Percentiles rank a stretch among this genome's conserved stretches.
Evolutionary conservation across 1,140 invertebrate genomes (phyloP).

Genomic region (Drosophila tropicalis): DNA sequence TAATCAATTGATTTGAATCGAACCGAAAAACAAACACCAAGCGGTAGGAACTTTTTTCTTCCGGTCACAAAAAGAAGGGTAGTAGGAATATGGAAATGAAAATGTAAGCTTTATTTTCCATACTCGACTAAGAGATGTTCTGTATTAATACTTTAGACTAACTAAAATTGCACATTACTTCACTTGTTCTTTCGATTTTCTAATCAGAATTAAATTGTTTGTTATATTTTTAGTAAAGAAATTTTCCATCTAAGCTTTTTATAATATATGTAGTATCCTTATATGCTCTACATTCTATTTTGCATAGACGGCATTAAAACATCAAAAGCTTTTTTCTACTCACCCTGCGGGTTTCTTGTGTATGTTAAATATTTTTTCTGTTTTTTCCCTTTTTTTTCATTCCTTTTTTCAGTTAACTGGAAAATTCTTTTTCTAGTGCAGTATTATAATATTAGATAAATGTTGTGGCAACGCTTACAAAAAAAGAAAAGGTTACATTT

Average conservation of each 20-base stretch:
- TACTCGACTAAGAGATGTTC: neutral
- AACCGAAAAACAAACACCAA: slow-evolving; percentile 1
- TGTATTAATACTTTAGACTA: neutral
- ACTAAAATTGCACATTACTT: no score
- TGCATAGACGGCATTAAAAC: neutral
- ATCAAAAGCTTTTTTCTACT: slow-evolving; percentile 9
- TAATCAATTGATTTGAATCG: slow-evolving; percentile 12
- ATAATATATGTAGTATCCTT: neutral
- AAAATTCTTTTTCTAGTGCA: neutral
- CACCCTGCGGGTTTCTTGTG: neutral
- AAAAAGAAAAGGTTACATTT: neutral
- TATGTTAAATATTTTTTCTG: neutral
- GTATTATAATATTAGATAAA: neutral
- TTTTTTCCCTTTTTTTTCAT: neutral
- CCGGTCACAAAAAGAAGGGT: neutral
- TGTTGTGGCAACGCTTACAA: neutral
- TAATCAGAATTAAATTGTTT: no score
- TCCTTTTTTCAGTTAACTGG: neutral
- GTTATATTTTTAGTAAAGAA: no score
- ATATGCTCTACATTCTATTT: neutral
- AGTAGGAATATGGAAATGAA: neutral
- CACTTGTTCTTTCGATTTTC: no score
- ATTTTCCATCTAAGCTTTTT: no score
- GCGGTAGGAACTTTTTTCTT: neutral
- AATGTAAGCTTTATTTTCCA: no score